These are phyloP conservation scores for Ellobius talpinus DNA, from an alignment of 2,113 vertebrate genomes.

Conservation along the genomic window DNA sequence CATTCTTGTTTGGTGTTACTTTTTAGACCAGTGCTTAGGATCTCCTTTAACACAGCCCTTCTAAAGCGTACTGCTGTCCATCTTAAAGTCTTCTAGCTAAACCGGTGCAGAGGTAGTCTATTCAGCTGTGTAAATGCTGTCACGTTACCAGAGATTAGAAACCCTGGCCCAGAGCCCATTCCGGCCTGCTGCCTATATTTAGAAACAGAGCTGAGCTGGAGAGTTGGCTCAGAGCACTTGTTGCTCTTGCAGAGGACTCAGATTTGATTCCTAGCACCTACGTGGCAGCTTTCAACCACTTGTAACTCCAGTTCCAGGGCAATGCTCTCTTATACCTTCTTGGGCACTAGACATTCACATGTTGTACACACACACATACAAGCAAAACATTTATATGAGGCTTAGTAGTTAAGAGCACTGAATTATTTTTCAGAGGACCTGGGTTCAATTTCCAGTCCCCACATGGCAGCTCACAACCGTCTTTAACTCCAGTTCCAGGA, in stretches of 20 bases:
- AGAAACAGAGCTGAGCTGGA: not conserved
- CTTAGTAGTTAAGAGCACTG: not conserved
- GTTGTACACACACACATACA: not conserved
- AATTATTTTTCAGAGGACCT: not conserved
- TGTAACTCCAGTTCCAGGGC: not conserved
- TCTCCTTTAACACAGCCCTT: not conserved
- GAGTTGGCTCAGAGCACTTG: not conserved
- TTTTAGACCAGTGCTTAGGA: not conserved
- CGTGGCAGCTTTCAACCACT: not conserved
- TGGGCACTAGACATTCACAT: not conserved
- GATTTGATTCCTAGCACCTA: not conserved
- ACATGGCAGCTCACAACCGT: not conserved
- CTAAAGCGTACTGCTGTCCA: not conserved
- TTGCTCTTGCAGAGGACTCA: not conserved
- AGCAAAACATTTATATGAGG: not conserved
- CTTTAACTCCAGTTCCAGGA: not conserved
- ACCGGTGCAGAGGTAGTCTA: not conserved
- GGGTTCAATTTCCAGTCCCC: not conserved
- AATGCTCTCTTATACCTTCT: not conserved
- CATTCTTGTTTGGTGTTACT: not conserved
- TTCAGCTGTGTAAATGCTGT: slow-evolving; percentile 33
- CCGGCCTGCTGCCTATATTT: not conserved
- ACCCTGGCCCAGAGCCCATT: not conserved
- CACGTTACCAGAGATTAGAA: not conserved
- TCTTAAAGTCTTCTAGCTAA: not conserved